A percentile compares a stretch with the other conserved stretches of the same genome.
phyloP scores from a whole-genome alignment of 2,888 invertebrate genomes.

The Drosophila stalkeri region DNA sequence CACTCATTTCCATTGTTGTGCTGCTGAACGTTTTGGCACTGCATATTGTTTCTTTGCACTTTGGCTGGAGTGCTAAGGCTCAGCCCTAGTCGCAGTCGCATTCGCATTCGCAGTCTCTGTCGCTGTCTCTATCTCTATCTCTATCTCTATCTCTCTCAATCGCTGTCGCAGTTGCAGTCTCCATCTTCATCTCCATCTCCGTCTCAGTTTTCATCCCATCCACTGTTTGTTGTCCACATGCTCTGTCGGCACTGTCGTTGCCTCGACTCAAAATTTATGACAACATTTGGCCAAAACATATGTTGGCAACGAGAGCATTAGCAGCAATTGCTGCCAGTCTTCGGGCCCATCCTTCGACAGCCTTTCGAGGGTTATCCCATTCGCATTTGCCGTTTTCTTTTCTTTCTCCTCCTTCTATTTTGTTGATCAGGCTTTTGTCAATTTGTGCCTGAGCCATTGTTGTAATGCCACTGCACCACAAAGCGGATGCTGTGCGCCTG shows the following conservation, averaged over 20 bases:
- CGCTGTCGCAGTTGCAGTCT: not conserved
- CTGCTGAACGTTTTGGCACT: conserved; percentile 63
- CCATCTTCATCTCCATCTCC: not conserved
- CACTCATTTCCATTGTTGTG: conserved; percentile 65
- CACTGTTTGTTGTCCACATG: conserved; percentile 17
- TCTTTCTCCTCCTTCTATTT: not conserved
- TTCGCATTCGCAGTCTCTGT: not conserved
- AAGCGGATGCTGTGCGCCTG: conserved; percentile 25
- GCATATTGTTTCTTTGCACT: conserved; percentile 76
- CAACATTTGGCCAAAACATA: conserved; percentile 81
- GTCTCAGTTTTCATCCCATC: conserved; percentile 3
- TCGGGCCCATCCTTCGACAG: not conserved
- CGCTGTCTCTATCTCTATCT: not conserved
- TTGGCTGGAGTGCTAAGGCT: conserved; percentile 36
- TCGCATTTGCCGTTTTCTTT: not conserved
- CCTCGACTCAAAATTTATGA: conserved; percentile 76
- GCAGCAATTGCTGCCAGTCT: conserved; percentile 60
- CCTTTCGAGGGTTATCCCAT: not conserved
- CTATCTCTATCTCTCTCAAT: not conserved
- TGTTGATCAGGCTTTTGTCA: conserved; percentile 34
- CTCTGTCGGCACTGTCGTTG: conserved; percentile 54
- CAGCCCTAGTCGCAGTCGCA: not conserved
- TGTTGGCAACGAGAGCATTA: conserved; percentile 75
- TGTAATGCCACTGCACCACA: conserved; percentile 31
- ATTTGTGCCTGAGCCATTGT: conserved; percentile 36